Percentiles rank a stretch among this genome's conserved stretches.
These are phyloP conservation scores for Acropora yongei DNA, from an alignment of 64 coral and sea anemone genomes.

Conservation along the genomic window DNA sequence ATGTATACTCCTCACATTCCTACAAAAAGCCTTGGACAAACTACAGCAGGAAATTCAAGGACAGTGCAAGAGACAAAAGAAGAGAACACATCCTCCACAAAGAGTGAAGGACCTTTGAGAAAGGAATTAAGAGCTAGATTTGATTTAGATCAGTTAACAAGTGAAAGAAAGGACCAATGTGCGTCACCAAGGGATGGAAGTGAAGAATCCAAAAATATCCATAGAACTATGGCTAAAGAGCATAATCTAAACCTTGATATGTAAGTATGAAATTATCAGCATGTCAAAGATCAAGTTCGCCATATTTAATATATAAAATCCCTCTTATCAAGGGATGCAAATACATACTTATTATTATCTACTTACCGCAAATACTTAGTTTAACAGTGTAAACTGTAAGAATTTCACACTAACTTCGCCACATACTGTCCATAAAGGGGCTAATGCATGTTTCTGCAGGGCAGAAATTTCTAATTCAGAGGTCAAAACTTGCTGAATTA, in stretches of 20 bases:
- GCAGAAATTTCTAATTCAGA: too few species aligned
- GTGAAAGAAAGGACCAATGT: not conserved
- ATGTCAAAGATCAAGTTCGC: not conserved
- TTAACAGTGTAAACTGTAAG: too few species aligned
- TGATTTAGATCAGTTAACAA: not conserved
- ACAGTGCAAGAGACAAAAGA: not conserved
- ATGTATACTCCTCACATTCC: not conserved
- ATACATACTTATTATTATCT: too few species aligned
- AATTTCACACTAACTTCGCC: not conserved
- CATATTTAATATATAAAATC: too few species aligned
- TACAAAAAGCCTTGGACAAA: slow-evolving; percentile 16
- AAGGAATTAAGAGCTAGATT: slow-evolving; percentile 27
- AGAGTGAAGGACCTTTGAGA: slow-evolving; percentile 2
- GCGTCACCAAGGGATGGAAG: not conserved
- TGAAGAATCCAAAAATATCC: not conserved
- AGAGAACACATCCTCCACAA: not conserved
- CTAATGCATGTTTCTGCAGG: too few species aligned
- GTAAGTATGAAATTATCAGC: not conserved
- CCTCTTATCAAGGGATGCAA: too few species aligned
- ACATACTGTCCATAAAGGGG: too few species aligned
- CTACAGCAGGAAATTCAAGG: not conserved
- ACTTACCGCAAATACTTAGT: too few species aligned
- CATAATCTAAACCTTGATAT: slow-evolving; percentile 18
- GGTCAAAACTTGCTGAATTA: too few species aligned
- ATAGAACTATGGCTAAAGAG: slow-evolving; percentile 7